Conservation (phyloP, 2,113 vertebrate species). For the Phycodurus eques region DNA sequence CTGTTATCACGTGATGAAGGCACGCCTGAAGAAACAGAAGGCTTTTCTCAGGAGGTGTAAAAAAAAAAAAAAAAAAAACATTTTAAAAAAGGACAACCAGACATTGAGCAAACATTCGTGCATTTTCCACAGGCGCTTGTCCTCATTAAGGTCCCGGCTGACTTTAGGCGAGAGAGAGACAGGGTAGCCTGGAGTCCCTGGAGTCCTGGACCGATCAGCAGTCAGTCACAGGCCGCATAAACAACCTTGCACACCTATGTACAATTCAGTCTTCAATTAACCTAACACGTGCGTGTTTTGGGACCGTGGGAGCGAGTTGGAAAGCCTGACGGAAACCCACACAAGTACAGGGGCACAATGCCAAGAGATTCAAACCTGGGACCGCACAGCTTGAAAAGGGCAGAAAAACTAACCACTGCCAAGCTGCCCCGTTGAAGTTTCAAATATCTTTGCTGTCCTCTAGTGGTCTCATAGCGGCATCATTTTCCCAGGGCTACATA, state of each 20-base stretch:
- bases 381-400: not conserved
- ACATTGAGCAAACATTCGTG: not conserved
- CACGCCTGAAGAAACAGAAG: not conserved
- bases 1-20: not conserved
- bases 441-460: constrained; percentile 29
- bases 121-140: not conserved
- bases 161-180: not conserved
- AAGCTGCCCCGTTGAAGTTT: not conserved
- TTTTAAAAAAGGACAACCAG: not conserved
- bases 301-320: too few species aligned
- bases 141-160: not conserved
- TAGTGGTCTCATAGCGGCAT: constrained; percentile 7
- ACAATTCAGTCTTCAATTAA: not conserved
- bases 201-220: not conserved
- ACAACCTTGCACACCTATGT: not conserved
- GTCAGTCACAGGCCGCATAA: not conserved
- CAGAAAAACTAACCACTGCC: too few species aligned
- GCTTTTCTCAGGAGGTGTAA: not conserved
- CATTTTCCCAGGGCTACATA: not conserved
- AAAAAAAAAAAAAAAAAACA: too few species aligned
- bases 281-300: too few species aligned
- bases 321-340: too few species aligned
- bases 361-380: not conserved
- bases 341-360: not conserved
- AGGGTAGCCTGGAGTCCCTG: not conserved